Evolutionary conservation across 2,797 vertebrate species (phyloP).

Genomic region (Erpetoichthys calabaricus): DNA sequence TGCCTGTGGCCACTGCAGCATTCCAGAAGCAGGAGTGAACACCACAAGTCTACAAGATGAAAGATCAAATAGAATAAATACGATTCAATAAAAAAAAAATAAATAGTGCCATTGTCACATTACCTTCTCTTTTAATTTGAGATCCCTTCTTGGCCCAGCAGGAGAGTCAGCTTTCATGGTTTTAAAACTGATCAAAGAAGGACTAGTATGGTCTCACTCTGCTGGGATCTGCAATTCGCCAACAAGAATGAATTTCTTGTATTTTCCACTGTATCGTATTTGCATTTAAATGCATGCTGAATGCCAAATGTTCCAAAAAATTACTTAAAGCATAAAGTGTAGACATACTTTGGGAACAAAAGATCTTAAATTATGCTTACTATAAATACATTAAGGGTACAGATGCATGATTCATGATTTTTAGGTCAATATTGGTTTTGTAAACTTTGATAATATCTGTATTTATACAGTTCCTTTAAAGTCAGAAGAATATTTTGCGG

Average conservation of each 20-base stretch:
- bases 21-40: no score
- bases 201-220: not conserved
- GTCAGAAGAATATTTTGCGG: no score
- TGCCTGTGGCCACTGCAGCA: no score
- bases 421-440: not conserved
- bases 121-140: no score
- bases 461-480: no score
- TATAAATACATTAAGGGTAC: not conserved
- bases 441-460: not conserved
- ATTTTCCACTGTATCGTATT: conserved; percentile 2
- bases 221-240: not conserved
- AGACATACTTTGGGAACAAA: not conserved
- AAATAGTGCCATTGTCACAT: no score
- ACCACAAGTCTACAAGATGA: no score
- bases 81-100: no score
- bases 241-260: not conserved
- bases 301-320: not conserved
- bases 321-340: not conserved
- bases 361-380: not conserved
- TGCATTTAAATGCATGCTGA: conserved; percentile 4
- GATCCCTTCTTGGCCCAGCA: not conserved
- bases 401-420: not conserved
- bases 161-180: not conserved
- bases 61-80: no score
- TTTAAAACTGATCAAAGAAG: not conserved